A percentile compares a stretch with the other conserved stretches of the same genome.
These are phyloP conservation scores for Phortica magna DNA, from an alignment of 2,888 invertebrate genomes.

Conservation along the genomic window DNA sequence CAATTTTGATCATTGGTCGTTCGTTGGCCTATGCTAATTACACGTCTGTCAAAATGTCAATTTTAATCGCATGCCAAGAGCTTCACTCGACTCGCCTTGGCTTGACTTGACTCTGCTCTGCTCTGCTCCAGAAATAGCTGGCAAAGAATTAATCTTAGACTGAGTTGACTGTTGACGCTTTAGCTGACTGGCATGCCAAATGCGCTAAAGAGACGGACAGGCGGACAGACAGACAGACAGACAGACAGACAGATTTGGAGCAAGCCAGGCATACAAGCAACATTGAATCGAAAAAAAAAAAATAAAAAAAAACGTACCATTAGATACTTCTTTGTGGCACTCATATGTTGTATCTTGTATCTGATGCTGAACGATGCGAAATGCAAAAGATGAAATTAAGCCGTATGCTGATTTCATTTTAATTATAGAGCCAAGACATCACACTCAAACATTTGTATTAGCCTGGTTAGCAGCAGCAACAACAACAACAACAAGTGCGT, in stretches of 20 bases:
- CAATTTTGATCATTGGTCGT: background rate
- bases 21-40: constrained; percentile 56
- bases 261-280: constrained; percentile 43
- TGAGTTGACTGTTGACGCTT: constrained; percentile 56
- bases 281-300: background rate
- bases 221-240: constrained; percentile 64
- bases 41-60: constrained; percentile 64
- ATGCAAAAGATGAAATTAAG: constrained; percentile 64
- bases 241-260: constrained; percentile 71
- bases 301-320: constrained; percentile 61
- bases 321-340: background rate
- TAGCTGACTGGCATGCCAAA: constrained; percentile 70
- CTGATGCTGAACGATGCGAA: constrained; percentile 41
- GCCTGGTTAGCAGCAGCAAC: constrained; percentile 69
- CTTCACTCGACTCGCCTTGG: too few relatives aligned
- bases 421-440: constrained; percentile 58
- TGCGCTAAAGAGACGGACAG: constrained; percentile 47
- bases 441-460: constrained; percentile 61
- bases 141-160: constrained; percentile 58
- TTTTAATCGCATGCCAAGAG: constrained; percentile 53
- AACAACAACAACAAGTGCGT: constrained; percentile 59
- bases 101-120: too few relatives aligned
- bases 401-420: constrained; percentile 73
- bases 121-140: constrained; percentile 19
- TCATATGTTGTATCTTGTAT: constrained; percentile 21